phyloP scores from a whole-genome alignment of 2,113 vertebrate genomes.

The Leucoraja erinaceus region DNA sequence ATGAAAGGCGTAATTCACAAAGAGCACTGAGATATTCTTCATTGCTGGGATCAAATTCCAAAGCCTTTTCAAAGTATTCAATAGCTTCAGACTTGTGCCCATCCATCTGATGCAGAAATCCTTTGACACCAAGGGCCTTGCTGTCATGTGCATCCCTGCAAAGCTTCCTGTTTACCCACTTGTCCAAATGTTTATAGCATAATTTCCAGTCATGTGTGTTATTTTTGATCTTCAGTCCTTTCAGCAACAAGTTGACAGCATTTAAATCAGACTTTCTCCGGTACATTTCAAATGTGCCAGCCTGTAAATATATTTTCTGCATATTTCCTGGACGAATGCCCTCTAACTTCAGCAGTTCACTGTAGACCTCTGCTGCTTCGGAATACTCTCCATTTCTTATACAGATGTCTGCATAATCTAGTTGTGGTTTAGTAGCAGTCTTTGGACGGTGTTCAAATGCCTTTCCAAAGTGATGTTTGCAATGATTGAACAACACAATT shows the following conservation, averaged over 20 bases:
- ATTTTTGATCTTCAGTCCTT: conserved; percentile 2
- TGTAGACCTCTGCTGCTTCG: background rate
- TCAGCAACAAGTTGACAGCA: background rate
- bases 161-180: background rate
- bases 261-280: background rate
- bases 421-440: background rate
- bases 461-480: background rate
- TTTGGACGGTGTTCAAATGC: background rate
- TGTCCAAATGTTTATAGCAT: background rate
- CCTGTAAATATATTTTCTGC: background rate
- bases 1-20: conserved; percentile 38
- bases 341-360: background rate
- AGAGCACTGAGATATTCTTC: conserved; percentile 45
- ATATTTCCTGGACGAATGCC: background rate
- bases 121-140: no score
- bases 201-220: background rate
- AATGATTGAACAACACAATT: background rate
- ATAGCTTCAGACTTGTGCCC: conserved; percentile 39
- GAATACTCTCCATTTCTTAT: background rate
- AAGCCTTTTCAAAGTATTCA: conserved; percentile 43
- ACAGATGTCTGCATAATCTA: background rate
- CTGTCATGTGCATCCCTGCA: background rate
- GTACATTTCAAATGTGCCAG: background rate
- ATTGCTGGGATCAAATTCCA: conserved; percentile 39
- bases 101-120: conserved; percentile 44